These are phyloP conservation scores for Toxostoma redivivum DNA, from an alignment of 2,113 vertebrate species.

Conservation along the genomic window DNA sequence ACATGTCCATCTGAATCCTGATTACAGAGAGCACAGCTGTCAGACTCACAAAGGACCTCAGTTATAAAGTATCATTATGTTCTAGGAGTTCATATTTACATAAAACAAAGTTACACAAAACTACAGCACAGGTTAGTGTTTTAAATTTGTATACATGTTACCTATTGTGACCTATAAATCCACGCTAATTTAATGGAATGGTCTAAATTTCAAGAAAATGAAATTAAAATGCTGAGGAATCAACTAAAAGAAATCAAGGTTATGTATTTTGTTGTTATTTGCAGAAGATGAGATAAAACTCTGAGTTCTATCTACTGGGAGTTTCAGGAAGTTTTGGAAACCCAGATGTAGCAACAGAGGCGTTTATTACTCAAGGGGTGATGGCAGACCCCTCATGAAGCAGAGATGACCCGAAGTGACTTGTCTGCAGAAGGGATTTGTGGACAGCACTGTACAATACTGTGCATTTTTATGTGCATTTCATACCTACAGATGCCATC, in stretches of 20 bases:
- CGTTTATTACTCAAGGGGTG: neutral
- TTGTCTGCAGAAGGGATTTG: neutral
- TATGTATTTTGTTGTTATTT: neutral
- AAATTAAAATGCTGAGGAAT: neutral
- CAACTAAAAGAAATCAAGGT: neutral
- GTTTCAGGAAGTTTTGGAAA: neutral
- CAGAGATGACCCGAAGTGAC: neutral
- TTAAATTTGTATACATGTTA: neutral
- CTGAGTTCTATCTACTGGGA: neutral
- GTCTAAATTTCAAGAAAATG: neutral
- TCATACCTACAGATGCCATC: neutral
- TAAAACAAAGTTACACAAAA: neutral
- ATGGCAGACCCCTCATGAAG: neutral
- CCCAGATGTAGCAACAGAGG: neutral
- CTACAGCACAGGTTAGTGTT: neutral
- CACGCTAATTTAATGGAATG: neutral
- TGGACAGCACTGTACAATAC: neutral
- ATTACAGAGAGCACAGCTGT: neutral
- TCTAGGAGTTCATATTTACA: neutral
- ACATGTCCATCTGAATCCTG: neutral
- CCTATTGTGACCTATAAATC: neutral
- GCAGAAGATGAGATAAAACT: neutral
- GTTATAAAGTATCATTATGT: neutral
- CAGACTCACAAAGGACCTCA: neutral
- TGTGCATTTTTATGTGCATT: neutral